phyloP scores from a whole-genome alignment of 2,113 vertebrate species.

The Ciconia stormi region DNA sequence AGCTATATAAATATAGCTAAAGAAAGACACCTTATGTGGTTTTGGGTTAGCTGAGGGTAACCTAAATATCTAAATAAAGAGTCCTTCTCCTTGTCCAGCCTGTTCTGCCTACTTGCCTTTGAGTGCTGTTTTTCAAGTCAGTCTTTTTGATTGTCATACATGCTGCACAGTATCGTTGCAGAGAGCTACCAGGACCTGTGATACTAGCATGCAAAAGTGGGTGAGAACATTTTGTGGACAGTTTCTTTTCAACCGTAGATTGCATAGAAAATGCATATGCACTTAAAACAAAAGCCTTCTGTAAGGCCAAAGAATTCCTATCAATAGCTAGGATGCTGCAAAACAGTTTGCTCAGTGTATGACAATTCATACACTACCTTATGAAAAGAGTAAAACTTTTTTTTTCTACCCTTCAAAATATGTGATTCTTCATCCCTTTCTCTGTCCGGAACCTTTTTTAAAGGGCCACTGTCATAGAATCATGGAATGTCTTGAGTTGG shows the following conservation, averaged over 20 bases:
- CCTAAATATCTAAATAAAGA: not conserved
- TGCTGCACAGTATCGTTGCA: not conserved
- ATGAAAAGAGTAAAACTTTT: not conserved
- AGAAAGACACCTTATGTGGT: not conserved
- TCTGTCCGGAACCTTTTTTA: not conserved
- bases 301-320: not conserved
- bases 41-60: not conserved
- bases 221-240: not conserved
- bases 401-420: not conserved
- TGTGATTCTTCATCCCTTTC: not conserved
- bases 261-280: not conserved
- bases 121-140: not conserved
- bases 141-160: not conserved
- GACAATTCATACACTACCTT: not conserved
- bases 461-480: not conserved
- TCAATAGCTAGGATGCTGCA: not conserved
- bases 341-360: not conserved
- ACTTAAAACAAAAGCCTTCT: not conserved
- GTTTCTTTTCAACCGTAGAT: not conserved
- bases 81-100: not conserved
- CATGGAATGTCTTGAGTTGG: not conserved
- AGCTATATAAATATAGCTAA: not conserved
- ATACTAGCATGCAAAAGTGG: not conserved
- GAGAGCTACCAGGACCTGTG: not conserved
- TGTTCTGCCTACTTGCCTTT: not conserved